Base-by-base conservation (phyloP, 2,888 invertebrate genomes). In the Brachyopa scutellaris region DNA sequence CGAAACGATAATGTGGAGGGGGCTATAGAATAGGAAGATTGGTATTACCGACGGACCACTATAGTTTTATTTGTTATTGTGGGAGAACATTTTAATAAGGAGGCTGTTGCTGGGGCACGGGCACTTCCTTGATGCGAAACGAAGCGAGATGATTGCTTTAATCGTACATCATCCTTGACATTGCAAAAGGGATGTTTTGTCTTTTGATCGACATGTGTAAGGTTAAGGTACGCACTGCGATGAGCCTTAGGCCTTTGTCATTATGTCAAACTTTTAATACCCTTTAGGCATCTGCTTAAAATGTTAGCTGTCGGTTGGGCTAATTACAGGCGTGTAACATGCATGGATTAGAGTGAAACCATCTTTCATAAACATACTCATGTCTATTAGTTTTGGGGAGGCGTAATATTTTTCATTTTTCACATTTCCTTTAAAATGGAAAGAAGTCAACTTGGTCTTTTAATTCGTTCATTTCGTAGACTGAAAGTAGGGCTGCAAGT, bases 241-340 rank as follows among this genome's bases (percentile, higher is more conserved):
- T 15, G 15, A 21, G 45, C 53, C 45, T 17, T n/a, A 57, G 47
- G 67, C 59, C 49, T 51, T 42, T 74, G 74, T 80, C 74, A 74
- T 74, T 59, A 80, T 74, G 74, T 80, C 74, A 69, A 80, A 74
- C 40, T 74, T 74, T 62, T 62, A 69, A 64, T 80, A 59, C 74
- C 74, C 69, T 36, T 45, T 36, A 40, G 57, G 61, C 69, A 64
- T 62, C 51, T 57, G 59, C 23, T 62, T 57, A 36, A 45, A 74
- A 64, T 51, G 55, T 69, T 69, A 74, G 64, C 62, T 51, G 29
- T 23, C 74, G 3, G 8, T 13, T 8, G 19, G 38, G 42, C 47
- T 78, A 70, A 73, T 53, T 67, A 67, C 67, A 49, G 31, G 38
- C 47, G 17, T 19, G 13, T 21, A n/a, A 47, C 45, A 61, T 53